These are phyloP conservation scores for Parochlus steinenii DNA, from an alignment of 2,888 invertebrate genomes.

Conservation along the genomic window DNA sequence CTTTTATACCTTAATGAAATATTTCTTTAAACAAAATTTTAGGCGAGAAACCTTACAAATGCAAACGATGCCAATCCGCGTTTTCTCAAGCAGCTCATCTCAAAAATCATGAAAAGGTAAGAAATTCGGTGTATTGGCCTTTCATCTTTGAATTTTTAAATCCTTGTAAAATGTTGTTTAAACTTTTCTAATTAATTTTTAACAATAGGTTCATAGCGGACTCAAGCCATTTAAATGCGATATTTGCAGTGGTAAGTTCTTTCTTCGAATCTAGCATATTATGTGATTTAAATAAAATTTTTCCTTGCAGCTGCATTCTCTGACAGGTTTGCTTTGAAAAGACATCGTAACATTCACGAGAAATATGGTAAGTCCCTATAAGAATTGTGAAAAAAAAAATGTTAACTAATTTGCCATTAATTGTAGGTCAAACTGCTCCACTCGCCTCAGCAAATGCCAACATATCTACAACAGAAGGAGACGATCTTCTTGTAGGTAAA, in stretches of 20 bases:
- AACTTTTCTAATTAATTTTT: neutral
- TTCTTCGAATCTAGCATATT: neutral
- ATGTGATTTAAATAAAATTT: neutral
- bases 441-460: no score
- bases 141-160: conserved; percentile 3
- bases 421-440: conserved; percentile 29
- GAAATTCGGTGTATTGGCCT: neutral
- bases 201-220: conserved; percentile 45
- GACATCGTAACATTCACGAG: conserved; percentile 74
- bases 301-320: conserved; percentile 58
- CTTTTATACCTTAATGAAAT: neutral
- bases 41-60: conserved; percentile 37
- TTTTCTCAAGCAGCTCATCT: conserved; percentile 80
- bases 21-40: neutral
- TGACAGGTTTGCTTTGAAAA: conserved; percentile 70
- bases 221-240: conserved; percentile 72
- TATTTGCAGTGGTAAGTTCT: conserved; percentile 26
- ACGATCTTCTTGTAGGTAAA: no score
- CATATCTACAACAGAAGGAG: no score
- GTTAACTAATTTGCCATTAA: conserved; percentile 4
- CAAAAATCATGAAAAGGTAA: conserved; percentile 68
- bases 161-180: neutral
- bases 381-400: conserved; percentile 1
- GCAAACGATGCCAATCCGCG: conserved; percentile 75
- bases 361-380: conserved; percentile 48